These are phyloP conservation scores for Catotricha subobsoleta DNA, from an alignment of 2,888 invertebrate species.

Conservation along the genomic window DNA sequence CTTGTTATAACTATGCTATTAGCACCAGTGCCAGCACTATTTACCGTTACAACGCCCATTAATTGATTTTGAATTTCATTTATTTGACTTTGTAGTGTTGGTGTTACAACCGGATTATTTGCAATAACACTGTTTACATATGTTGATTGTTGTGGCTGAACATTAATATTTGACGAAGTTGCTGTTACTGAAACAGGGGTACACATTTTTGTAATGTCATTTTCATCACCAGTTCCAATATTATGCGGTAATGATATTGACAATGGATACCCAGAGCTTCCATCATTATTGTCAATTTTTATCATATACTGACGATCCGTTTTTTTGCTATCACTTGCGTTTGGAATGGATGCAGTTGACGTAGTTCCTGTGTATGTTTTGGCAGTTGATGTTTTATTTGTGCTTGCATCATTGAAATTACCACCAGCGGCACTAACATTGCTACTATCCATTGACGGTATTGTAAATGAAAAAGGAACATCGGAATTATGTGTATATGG, in stretches of 20 bases:
- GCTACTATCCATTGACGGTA: conserved; percentile 19
- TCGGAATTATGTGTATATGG: conserved; percentile 22
- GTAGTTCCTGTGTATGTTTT: not conserved
- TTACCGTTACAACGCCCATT: conserved; percentile 12
- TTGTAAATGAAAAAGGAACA: conserved; percentile 23
- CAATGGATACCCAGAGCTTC: conserved; percentile 1
- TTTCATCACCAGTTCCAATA: not conserved
- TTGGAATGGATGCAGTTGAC: not conserved
- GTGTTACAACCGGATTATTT: conserved; percentile 11
- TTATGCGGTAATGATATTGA: conserved; percentile 6
- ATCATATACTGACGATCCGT: conserved; percentile 6
- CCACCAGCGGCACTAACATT: conserved; percentile 1
- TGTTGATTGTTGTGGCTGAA: conserved; percentile 6
- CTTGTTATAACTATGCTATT: not conserved
- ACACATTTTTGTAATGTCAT: not conserved
- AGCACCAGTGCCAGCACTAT: not conserved
- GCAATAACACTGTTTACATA: conserved; percentile 12
- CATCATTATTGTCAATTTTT: conserved; percentile 7
- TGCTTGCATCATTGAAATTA: conserved; percentile 2
- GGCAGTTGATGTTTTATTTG: not conserved
- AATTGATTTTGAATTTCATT: conserved; percentile 15
- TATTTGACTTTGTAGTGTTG: conserved; percentile 15
- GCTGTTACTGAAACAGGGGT: not conserved
- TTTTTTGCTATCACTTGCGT: not conserved
- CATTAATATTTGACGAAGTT: not conserved